Evolutionary conservation across 2,113 vertebrate genomes (phyloP).

Genomic region (Bostrychus sinensis): DNA sequence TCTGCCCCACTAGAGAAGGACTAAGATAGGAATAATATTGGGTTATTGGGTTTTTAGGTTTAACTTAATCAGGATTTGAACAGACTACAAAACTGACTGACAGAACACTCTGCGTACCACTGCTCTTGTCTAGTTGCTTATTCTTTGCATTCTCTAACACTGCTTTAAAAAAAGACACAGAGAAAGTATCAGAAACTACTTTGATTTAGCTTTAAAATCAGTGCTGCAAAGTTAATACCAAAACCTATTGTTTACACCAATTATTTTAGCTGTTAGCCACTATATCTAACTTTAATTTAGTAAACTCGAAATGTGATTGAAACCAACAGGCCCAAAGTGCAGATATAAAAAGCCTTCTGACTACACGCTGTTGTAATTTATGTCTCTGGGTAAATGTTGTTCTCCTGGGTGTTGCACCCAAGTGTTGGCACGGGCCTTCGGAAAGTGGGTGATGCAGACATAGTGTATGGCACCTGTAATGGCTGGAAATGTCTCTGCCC

Average conservation of each 20-base stretch:
- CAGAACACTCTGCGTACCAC: no score
- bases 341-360: slow-evolving; percentile 14
- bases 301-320: neutral
- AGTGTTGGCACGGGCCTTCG: slow-evolving; percentile 23
- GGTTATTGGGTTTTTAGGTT: no score
- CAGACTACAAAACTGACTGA: no score
- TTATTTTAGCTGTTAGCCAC: neutral
- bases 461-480: slow-evolving; percentile 33
- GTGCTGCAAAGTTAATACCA: no score
- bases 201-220: no score
- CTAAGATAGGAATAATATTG: no score
- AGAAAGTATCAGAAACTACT: no score
- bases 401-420: slow-evolving; percentile 37
- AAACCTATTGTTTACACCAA: neutral
- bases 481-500: slow-evolving; percentile 39
- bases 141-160: no score
- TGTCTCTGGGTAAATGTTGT: slow-evolving; percentile 31
- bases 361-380: slow-evolving; percentile 3
- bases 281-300: neutral
- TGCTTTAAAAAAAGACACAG: no score
- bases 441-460: slow-evolving; percentile 41
- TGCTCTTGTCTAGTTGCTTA: no score
- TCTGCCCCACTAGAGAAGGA: no score
- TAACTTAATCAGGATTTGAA: no score
- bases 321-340: slow-evolving; percentile 5